Conservation (phyloP, 2,797 vertebrate species). For the Scleropages formosus region DNA sequence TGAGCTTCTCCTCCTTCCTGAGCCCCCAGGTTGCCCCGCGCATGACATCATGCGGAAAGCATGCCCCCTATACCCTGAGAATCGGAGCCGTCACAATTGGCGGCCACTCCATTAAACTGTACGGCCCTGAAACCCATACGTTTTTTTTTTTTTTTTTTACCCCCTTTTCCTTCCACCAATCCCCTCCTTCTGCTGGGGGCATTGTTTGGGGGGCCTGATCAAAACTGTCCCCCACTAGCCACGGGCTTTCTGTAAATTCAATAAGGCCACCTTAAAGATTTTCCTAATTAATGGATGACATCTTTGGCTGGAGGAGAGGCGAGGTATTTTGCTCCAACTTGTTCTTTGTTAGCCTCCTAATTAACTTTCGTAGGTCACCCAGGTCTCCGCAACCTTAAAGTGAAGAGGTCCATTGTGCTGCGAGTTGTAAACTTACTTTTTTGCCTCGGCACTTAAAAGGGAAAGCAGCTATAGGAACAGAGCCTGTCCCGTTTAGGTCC, state of each 20-base stretch:
- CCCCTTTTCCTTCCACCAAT: conserved; percentile 40
- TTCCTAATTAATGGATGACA: conserved; percentile 99
- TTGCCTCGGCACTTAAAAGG: conserved; percentile 97
- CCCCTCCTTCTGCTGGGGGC: conserved; percentile 69
- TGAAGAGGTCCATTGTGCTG: conserved; percentile 98
- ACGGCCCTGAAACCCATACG: conserved; percentile 84
- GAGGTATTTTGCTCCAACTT: conserved; percentile 98
- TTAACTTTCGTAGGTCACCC: conserved; percentile 99
- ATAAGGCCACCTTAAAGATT: conserved; percentile 99
- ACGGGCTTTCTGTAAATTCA: conserved; percentile 96
- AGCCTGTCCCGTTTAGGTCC: conserved; percentile 99
- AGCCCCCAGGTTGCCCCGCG: conserved; percentile 92
- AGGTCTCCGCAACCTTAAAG: conserved; percentile 99
- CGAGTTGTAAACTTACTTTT: conserved; percentile 99
- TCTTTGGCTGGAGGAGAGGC: conserved; percentile 99
- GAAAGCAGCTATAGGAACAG: conserved; percentile 95
- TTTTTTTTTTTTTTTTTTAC: conserved; percentile 58
- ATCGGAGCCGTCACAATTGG: conserved; percentile 87
- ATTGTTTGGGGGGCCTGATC: conserved; percentile 92
- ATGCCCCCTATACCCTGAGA: conserved; percentile 96
- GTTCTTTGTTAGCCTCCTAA: conserved; percentile 99
- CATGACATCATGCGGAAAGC: conserved; percentile 98
- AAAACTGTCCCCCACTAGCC: conserved; percentile 97
- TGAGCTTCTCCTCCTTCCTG: conserved; percentile 66
- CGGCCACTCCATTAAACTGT: conserved; percentile 87